These are phyloP conservation scores for Erannis defoliaria DNA, from an alignment of 2,888 invertebrate genomes.

Conservation along the genomic window DNA sequence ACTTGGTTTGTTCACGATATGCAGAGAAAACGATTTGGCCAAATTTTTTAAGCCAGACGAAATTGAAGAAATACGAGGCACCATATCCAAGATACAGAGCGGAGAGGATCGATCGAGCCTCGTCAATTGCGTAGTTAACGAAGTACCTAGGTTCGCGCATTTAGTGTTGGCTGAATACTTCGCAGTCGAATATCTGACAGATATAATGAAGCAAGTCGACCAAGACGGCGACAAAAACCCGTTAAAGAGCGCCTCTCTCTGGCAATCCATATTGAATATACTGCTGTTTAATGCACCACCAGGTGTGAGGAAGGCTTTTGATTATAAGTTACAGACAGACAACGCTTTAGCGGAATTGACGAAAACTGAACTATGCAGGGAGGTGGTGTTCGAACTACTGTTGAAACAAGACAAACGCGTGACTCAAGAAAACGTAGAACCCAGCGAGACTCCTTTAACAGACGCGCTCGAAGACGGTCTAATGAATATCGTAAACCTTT, in stretches of 20 bases:
- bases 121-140: slow-evolving; percentile 52
- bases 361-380: slow-evolving; percentile 41
- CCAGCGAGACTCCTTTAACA: slow-evolving; percentile 39
- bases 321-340: slow-evolving; percentile 57
- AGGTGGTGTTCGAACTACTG: slow-evolving; percentile 54
- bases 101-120: slow-evolving; percentile 50
- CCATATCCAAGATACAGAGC: slow-evolving; percentile 47
- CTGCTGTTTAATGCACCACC: slow-evolving; percentile 48
- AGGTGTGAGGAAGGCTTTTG: slow-evolving; percentile 52
- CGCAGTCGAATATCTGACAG: slow-evolving; percentile 48
- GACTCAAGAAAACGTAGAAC: slow-evolving; percentile 4
- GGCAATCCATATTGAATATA: slow-evolving; percentile 53
- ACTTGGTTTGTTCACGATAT: slow-evolving; percentile 55
- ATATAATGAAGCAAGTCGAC: slow-evolving; percentile 39
- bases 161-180: slow-evolving; percentile 58
- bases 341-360: slow-evolving; percentile 42
- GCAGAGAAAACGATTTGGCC: slow-evolving; percentile 50
- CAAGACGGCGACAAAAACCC: slow-evolving; percentile 12
- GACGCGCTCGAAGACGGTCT: slow-evolving; percentile 50
- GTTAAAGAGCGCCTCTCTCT: slow-evolving; percentile 41
- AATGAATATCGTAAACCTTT: slow-evolving; percentile 47
- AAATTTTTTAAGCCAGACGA: slow-evolving; percentile 51
- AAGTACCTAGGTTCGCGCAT: slow-evolving; percentile 55
- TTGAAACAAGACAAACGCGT: slow-evolving; percentile 44
- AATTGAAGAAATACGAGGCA: slow-evolving; percentile 49